Conservation (phyloP, 2,797 vertebrate genomes). For the Phrynocephalus forsythii region DNA sequence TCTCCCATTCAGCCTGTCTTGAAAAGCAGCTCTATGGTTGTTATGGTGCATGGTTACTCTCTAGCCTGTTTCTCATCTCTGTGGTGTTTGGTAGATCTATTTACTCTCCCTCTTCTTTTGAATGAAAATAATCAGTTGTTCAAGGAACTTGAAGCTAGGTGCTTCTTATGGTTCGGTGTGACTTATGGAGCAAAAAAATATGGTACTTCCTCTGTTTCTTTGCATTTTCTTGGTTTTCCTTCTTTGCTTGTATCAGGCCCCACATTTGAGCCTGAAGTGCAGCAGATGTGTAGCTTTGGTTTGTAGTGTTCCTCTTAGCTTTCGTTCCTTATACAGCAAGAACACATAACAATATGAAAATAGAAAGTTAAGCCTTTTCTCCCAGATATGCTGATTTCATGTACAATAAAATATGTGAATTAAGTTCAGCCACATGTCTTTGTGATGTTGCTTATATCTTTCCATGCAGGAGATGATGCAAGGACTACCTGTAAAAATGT, state of each 20-base stretch:
- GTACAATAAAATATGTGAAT: background rate
- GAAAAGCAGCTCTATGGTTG: too few relatives aligned
- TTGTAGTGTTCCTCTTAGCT: background rate
- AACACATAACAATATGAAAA: background rate
- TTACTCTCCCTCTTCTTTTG: too few relatives aligned
- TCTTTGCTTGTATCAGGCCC: background rate
- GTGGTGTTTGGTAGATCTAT: too few relatives aligned
- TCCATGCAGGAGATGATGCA: background rate
- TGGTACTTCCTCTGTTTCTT: background rate
- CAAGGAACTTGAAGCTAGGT: too few relatives aligned
- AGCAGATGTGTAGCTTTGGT: background rate
- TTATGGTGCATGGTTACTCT: too few relatives aligned
- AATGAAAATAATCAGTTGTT: too few relatives aligned
- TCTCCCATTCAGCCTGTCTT: too few relatives aligned
- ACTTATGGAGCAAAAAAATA: too few relatives aligned
- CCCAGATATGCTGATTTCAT: background rate
- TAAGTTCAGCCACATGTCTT: background rate
- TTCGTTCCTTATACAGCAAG: background rate
- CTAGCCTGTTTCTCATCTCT: too few relatives aligned
- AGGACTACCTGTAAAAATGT: background rate
- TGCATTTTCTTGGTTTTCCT: background rate
- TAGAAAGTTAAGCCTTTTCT: background rate
- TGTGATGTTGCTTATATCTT: background rate
- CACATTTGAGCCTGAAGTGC: background rate
- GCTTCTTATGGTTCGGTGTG: too few relatives aligned